Percentiles rank a stretch among this genome's conserved stretches.
Conservation (phyloP, 2,888 invertebrate species). For the Craniophora ligustri region DNA sequence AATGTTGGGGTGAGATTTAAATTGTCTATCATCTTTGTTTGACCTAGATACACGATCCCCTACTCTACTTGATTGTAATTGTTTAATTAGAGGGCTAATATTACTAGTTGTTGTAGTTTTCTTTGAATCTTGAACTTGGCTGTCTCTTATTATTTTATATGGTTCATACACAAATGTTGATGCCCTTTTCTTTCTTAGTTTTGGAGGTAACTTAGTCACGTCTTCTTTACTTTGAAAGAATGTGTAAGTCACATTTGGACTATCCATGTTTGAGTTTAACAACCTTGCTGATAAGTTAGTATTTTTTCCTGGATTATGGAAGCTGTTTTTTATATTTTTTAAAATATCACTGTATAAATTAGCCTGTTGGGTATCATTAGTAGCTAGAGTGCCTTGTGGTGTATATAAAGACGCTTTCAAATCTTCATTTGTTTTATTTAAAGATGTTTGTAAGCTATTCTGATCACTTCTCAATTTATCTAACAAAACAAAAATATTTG, state of each 20-base stretch:
- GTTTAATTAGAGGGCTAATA: slow-evolving; percentile 81
- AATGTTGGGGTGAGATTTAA: slow-evolving; percentile 64
- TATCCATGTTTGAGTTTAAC: slow-evolving; percentile 14
- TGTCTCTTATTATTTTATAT: slow-evolving; percentile 83
- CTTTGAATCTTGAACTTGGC: slow-evolving; percentile 76
- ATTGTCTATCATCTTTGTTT: slow-evolving; percentile 65
- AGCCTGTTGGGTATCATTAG: slow-evolving; percentile 58
- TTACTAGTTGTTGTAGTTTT: slow-evolving; percentile 78
- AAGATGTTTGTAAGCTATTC: slow-evolving; percentile 43
- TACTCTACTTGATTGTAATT: slow-evolving; percentile 78
- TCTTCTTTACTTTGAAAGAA: slow-evolving; percentile 63
- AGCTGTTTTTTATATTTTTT: slow-evolving; percentile 73
- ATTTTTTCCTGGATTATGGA: slow-evolving; percentile 21
- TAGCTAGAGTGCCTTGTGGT: slow-evolving; percentile 21
- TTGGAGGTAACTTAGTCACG: slow-evolving; percentile 52
- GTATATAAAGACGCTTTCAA: slow-evolving; percentile 28
- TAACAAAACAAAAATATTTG: slow-evolving; percentile 58
- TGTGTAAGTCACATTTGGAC: slow-evolving; percentile 53
- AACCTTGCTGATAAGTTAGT: slow-evolving; percentile 15
- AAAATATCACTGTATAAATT: slow-evolving; percentile 84
- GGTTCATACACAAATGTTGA: slow-evolving; percentile 82
- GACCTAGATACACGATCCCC: slow-evolving; percentile 71
- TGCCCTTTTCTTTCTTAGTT: slow-evolving; percentile 69
- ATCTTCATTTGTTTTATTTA: slow-evolving; percentile 43
- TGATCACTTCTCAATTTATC: slow-evolving; percentile 60